phyloP scores from a whole-genome alignment of 2,888 invertebrate genomes.

The Ophioninae sp. region DNA sequence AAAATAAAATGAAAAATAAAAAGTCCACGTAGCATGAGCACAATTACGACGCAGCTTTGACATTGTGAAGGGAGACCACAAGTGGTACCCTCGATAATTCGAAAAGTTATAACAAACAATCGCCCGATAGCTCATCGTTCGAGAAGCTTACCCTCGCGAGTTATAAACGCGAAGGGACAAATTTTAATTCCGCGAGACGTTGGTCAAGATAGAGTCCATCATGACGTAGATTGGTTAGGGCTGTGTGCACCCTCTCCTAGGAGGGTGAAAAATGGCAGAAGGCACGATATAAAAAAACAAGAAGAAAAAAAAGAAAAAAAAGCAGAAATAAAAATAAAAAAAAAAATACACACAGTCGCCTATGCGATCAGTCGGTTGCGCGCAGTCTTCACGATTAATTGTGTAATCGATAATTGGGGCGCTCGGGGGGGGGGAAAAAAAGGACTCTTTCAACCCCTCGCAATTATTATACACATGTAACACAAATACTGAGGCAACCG shows the following conservation, averaged over 20 bases:
- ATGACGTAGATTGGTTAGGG: conserved; percentile 3
- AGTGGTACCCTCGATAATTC: conserved; percentile 44
- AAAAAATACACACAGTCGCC: neutral
- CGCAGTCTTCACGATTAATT: conserved; percentile 72
- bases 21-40: too few relatives aligned
- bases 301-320: neutral
- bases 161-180: conserved; percentile 51
- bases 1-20: too few relatives aligned
- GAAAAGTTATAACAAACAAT: conserved; percentile 58
- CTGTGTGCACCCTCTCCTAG: neutral
- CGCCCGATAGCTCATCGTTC: conserved; percentile 56
- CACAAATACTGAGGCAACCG: conserved; percentile 50
- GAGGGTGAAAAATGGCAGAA: conserved; percentile 42
- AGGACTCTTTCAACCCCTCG: conserved; percentile 59
- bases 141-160: conserved; percentile 28
- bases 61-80: neutral
- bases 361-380: neutral
- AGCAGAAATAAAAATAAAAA: too few relatives aligned
- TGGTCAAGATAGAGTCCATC: neutral
- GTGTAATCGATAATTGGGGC: conserved; percentile 76
- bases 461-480: conserved; percentile 16
- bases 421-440: conserved; percentile 35
- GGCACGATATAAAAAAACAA: conserved; percentile 1
- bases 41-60: too few relatives aligned
- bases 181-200: conserved; percentile 54